phyloP scores from a whole-genome alignment of 2,888 invertebrate species.

The Oscheius sp. region DNA sequence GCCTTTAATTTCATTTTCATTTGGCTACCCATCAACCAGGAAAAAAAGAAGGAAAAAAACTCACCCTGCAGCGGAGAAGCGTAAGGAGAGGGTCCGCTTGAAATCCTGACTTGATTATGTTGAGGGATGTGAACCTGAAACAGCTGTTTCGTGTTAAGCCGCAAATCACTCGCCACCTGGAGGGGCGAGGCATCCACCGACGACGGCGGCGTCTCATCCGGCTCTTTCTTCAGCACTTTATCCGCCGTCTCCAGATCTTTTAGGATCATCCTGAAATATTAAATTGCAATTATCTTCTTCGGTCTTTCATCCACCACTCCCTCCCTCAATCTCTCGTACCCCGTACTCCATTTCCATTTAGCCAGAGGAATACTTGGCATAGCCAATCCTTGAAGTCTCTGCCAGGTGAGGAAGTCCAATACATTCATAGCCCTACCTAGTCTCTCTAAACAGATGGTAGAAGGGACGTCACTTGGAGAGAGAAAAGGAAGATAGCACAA shows the following conservation, averaged over 20 bases:
- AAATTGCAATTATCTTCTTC: neutral
- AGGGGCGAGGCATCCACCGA: slow-evolving; percentile 50
- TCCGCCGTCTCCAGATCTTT: slow-evolving; percentile 69
- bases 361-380: slow-evolving; percentile 1
- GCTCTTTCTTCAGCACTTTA: slow-evolving; percentile 61
- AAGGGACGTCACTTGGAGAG: neutral
- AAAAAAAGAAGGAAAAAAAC: neutral
- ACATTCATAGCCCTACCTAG: slow-evolving; percentile 11
- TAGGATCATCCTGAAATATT: slow-evolving; percentile 65
- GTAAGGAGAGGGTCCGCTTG: slow-evolving; percentile 28
- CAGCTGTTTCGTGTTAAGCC: neutral
- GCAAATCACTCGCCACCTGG: slow-evolving; percentile 31
- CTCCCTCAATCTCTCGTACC: neutral
- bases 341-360: slow-evolving; percentile 17
- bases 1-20: too few species aligned
- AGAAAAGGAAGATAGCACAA: neutral
- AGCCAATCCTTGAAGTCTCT: slow-evolving; percentile 5
- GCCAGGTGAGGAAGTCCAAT: slow-evolving; percentile 16
- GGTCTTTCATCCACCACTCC: neutral
- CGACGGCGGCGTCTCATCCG: slow-evolving; percentile 58
- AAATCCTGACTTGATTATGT: slow-evolving; percentile 16
- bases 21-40: too few species aligned
- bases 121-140: slow-evolving; percentile 34
- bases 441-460: neutral
- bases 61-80: slow-evolving; percentile 30